Percentiles rank a stretch among this genome's conserved stretches.
Conservation (phyloP, 2,888 invertebrate genomes). For the Euzetes globulus region DNA sequence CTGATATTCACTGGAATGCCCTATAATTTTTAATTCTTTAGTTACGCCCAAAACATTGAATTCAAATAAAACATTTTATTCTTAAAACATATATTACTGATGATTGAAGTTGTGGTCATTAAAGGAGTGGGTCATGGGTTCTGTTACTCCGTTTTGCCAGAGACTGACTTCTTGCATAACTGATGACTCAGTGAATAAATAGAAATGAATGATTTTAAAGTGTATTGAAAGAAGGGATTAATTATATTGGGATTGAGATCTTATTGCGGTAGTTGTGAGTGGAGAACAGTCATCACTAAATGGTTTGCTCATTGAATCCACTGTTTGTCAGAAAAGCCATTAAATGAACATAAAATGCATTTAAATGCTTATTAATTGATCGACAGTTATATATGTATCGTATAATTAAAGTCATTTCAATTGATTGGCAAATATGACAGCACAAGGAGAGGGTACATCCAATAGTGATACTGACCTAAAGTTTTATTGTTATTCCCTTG, state of each 20-base stretch:
- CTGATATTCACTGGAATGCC: not conserved
- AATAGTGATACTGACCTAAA: not conserved
- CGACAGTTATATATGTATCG: too few species aligned
- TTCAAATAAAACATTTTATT: not conserved
- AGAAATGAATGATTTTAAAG: not conserved
- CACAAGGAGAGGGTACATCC: too few species aligned
- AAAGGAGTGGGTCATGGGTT: constrained; percentile 18
- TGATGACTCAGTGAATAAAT: not conserved
- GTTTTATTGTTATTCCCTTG: not conserved
- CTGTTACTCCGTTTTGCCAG: not conserved
- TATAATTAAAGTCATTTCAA: too few species aligned
- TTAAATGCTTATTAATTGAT: not conserved
- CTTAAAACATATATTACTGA: not conserved
- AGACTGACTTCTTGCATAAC: not conserved
- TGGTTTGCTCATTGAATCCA: not conserved
- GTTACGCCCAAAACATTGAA: constrained; percentile 9
- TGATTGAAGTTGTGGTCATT: not conserved
- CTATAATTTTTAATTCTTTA: not conserved
- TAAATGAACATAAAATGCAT: not conserved
- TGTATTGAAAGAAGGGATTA: not conserved
- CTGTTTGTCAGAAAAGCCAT: not conserved
- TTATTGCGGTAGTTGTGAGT: not conserved
- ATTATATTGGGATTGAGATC: not conserved
- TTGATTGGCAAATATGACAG: not conserved
- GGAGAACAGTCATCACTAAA: not conserved